phyloP scores from a whole-genome alignment of 2,888 invertebrate genomes.

The Tinea pellionella region DNA sequence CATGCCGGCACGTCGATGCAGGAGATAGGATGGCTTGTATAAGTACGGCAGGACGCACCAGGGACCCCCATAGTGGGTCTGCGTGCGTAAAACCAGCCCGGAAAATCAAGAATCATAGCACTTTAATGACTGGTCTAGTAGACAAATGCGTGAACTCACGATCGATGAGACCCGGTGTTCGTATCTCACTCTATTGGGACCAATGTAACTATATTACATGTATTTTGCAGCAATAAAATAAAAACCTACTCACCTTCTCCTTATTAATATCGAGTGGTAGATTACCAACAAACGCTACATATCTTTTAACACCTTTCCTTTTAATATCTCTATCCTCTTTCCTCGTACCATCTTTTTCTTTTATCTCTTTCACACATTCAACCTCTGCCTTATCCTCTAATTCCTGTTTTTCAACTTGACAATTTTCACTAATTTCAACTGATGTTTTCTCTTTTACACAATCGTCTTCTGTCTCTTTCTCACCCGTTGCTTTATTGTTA shows the following conservation, averaged over 20 bases:
- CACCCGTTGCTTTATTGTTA: neutral
- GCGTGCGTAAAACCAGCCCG: too few relatives aligned
- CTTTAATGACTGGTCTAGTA: too few relatives aligned
- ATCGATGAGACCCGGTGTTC: too few relatives aligned
- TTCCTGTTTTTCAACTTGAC: constrained; percentile 5
- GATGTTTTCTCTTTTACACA: constrained; percentile 12
- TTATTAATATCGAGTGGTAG: constrained; percentile 42
- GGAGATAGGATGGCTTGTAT: too few relatives aligned
- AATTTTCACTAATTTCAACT: constrained; percentile 15
- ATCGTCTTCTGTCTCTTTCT: neutral
- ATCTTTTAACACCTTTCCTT: constrained; percentile 50
- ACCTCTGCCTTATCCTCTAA: constrained; percentile 16
- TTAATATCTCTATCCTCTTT: constrained; percentile 19
- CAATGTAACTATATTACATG: too few relatives aligned
- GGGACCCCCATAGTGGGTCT: too few relatives aligned
- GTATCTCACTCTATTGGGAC: too few relatives aligned
- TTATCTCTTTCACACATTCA: constrained; percentile 19
- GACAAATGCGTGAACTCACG: too few relatives aligned
- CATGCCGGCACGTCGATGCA: too few relatives aligned
- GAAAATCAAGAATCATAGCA: too few relatives aligned
- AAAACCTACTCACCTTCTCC: constrained; percentile 33
- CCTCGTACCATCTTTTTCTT: constrained; percentile 14
- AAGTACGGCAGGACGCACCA: too few relatives aligned
- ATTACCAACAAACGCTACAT: constrained; percentile 60
- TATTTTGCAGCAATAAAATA: too few relatives aligned